phyloP scores from a whole-genome alignment of 2,888 invertebrate species.

The Onthophagus sagittarius region DNA sequence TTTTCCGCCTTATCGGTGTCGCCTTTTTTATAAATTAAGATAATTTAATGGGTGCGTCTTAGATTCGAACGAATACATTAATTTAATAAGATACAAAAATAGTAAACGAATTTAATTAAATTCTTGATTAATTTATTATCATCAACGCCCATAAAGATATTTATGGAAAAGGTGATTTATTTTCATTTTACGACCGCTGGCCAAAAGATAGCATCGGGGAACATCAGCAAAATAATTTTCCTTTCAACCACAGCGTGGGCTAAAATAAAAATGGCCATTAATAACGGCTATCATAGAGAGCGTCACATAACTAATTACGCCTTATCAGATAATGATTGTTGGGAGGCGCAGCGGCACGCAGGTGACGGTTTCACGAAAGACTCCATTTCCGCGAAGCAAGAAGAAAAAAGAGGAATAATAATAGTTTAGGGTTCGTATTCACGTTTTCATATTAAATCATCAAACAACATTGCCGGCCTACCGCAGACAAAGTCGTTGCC shows the following conservation, averaged over 20 bases:
- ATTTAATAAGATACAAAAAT: neutral
- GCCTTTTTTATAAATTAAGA: too few relatives aligned
- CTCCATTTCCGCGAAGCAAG: slow-evolving; percentile 5
- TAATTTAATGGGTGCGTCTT: too few relatives aligned
- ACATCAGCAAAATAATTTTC: slow-evolving; percentile 19
- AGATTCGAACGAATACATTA: too few relatives aligned
- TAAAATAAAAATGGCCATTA: slow-evolving; percentile 19
- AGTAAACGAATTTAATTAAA: neutral
- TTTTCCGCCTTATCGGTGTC: too few relatives aligned
- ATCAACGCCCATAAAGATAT: neutral
- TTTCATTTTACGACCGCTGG: slow-evolving; percentile 2
- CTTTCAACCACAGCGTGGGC: slow-evolving; percentile 13
- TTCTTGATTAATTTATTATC: neutral
- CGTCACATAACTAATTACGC: slow-evolving; percentile 21
- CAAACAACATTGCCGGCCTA: neutral
- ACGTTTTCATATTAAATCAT: neutral
- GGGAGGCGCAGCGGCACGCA: slow-evolving; percentile 16
- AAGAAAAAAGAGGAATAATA: neutral
- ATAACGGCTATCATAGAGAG: slow-evolving; percentile 20
- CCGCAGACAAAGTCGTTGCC: neutral
- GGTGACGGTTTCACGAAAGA: slow-evolving; percentile 13
- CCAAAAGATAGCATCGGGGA: slow-evolving; percentile 5
- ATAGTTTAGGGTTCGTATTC: neutral
- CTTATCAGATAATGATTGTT: slow-evolving; percentile 23
- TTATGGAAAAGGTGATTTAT: slow-evolving; percentile 3